phyloP scores from a whole-genome alignment of 2,888 invertebrate genomes.

The Alentia gelatinosa region DNA sequence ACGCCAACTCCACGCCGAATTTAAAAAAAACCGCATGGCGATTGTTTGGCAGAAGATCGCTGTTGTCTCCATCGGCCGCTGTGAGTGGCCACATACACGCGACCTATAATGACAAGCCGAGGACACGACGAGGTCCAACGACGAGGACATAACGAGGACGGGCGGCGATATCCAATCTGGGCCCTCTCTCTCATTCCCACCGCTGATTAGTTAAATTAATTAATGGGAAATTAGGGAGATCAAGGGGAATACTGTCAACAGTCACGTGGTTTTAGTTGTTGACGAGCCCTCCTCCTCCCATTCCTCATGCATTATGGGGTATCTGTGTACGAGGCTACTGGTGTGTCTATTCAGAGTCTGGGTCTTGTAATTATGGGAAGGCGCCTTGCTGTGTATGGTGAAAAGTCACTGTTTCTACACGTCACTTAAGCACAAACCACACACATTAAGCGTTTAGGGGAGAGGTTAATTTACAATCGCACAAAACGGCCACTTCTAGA shows the following conservation, averaged over 20 bases:
- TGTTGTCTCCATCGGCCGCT: background rate
- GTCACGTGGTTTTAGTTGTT: background rate
- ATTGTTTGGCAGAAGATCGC: no score
- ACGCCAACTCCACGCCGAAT: background rate
- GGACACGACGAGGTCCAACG: background rate
- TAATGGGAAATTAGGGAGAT: constrained; percentile 32
- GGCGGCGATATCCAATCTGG: background rate
- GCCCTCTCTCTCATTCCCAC: background rate
- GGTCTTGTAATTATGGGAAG: no score
- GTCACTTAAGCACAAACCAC: no score
- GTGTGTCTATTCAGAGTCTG: no score
- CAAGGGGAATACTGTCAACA: background rate
- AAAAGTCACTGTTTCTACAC: no score
- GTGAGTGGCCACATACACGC: constrained; percentile 20
- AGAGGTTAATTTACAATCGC: no score
- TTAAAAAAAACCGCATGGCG: constrained; percentile 17
- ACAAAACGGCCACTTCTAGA: no score
- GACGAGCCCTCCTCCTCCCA: no score
- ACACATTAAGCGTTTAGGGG: no score
- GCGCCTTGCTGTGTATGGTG: no score
- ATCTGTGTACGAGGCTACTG: no score
- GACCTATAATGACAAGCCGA: background rate
- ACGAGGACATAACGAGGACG: background rate
- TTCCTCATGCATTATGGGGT: no score
- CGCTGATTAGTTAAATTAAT: constrained; percentile 5